Evolutionary conservation across 2,888 invertebrate species (phyloP).

Genomic region (Drosophila stalkeri): DNA sequence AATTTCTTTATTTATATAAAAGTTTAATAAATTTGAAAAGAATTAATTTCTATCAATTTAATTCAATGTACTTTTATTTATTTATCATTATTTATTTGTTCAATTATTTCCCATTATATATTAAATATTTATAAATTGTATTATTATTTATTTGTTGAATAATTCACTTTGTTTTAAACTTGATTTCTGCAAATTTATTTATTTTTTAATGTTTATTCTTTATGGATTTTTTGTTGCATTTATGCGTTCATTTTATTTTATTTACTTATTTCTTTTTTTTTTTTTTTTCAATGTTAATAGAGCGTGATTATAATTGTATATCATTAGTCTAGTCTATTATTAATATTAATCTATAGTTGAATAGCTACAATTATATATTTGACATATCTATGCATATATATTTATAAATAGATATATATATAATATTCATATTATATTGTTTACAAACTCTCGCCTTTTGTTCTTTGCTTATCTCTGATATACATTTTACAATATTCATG

Average conservation of each 20-base stretch:
- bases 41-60: too few relatives aligned
- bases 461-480: neutral
- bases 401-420: too few relatives aligned
- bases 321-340: neutral
- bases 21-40: too few relatives aligned
- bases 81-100: too few relatives aligned
- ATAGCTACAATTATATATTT: neutral
- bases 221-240: neutral
- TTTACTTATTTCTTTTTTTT: neutral
- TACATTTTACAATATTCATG: neutral
- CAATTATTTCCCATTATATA: too few relatives aligned
- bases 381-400: neutral
- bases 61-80: too few relatives aligned
- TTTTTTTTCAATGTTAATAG: neutral
- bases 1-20: too few relatives aligned
- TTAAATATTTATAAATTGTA: too few relatives aligned
- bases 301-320: neutral
- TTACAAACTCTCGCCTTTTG: neutral
- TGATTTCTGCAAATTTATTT: neutral
- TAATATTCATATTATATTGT: neutral
- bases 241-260: neutral
- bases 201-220: neutral
- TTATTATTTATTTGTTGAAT: too few relatives aligned
- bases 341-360: neutral
- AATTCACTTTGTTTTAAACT: too few relatives aligned